Percentiles rank a stretch among this genome's conserved stretches.
These are phyloP conservation scores for Cliona cf. orientalis DNA, from an alignment of 37 sponge, comb jelly and placozoan genomes.

Conservation along the genomic window DNA sequence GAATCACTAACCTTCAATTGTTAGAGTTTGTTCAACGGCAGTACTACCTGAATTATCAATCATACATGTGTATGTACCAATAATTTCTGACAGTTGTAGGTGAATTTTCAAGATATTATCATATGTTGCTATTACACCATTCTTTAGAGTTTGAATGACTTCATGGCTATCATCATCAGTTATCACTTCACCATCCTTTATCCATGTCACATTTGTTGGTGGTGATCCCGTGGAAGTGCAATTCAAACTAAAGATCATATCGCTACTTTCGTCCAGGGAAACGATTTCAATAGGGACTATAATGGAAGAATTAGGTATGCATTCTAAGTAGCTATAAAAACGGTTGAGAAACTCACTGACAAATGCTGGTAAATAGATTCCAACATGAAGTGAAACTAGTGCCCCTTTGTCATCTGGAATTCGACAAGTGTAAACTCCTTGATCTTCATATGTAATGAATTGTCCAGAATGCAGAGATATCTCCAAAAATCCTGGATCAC, in stretches of 20 bases:
- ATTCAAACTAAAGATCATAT: background rate
- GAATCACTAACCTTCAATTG: slow-evolving; percentile 25
- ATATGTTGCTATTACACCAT: slow-evolving; percentile 4
- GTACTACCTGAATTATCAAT: background rate
- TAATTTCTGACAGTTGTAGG: background rate
- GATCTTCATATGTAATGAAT: background rate
- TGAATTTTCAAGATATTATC: slow-evolving; percentile 2
- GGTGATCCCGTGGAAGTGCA: slow-evolving; percentile 17
- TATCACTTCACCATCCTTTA: slow-evolving; percentile 7
- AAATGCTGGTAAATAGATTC: slow-evolving; percentile 21
- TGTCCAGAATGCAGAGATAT: background rate
- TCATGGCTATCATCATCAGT: background rate
- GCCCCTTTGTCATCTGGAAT: slow-evolving; percentile 20
- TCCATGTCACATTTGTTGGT: slow-evolving; percentile 10
- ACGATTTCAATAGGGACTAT: slow-evolving; percentile 7
- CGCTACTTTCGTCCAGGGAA: slow-evolving; percentile 1
- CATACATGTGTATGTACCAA: slow-evolving; percentile 16
- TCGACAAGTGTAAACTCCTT: slow-evolving; percentile 6
- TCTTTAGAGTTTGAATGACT: background rate
- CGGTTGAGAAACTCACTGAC: background rate
- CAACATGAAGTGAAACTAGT: background rate
- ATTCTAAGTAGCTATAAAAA: too few relatives aligned
- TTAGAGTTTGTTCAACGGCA: background rate
- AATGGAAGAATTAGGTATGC: too few relatives aligned
- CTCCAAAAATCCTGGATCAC: slow-evolving; percentile 16